Conservation (phyloP, 2,888 invertebrate species). For the Dryobotodes eremita region DNA sequence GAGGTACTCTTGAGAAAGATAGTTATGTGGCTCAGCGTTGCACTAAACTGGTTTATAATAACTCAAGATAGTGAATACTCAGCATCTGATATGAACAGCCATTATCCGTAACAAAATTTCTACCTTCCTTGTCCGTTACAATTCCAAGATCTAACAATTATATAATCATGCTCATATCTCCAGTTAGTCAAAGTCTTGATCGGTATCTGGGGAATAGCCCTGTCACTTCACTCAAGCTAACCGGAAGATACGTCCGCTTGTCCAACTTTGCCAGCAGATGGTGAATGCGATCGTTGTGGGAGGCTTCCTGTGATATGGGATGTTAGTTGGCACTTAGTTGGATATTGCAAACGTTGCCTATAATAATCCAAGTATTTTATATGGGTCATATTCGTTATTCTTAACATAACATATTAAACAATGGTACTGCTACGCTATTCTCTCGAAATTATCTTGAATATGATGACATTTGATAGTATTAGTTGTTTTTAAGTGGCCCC, state of each 20-base stretch:
- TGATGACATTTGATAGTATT: background rate
- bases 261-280: slow-evolving; percentile 62
- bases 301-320: slow-evolving; percentile 23
- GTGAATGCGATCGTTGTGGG: slow-evolving; percentile 37
- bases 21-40: background rate
- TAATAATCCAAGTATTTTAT: slow-evolving; percentile 7
- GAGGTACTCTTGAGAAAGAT: background rate
- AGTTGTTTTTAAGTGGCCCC: background rate
- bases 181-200: slow-evolving; percentile 46
- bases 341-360: slow-evolving; percentile 41
- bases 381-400: background rate
- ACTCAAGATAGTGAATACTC: background rate
- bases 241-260: slow-evolving; percentile 58
- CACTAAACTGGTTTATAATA: background rate
- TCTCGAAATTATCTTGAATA: background rate
- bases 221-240: slow-evolving; percentile 60
- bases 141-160: slow-evolving; percentile 21
- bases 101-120: background rate
- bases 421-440: background rate
- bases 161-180: slow-evolving; percentile 22
- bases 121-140: background rate
- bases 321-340: slow-evolving; percentile 17
- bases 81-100: background rate
- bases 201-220: slow-evolving; percentile 59
- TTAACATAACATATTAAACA: background rate